A percentile compares a stretch with the other conserved stretches of the same genome.
Evolutionary conservation across 2,888 invertebrate species (phyloP).

Genomic region (Drosophila dives): DNA sequence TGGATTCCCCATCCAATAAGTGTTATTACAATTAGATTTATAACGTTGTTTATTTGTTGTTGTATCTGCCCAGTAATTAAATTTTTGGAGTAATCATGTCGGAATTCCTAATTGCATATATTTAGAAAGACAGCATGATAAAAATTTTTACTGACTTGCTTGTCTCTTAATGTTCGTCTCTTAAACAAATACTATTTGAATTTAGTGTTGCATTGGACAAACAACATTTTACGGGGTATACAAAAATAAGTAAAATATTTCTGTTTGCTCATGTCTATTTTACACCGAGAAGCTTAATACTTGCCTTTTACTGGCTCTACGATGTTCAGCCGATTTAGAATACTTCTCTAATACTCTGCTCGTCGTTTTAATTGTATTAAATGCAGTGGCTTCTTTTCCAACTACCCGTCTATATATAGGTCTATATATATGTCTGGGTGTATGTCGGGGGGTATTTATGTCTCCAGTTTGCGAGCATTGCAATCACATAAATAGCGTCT

Average conservation of each 20-base stretch:
- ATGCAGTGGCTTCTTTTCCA: constrained; percentile 13
- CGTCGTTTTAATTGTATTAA: constrained; percentile 36
- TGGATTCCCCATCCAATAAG: background rate
- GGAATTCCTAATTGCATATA: background rate
- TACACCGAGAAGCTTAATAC: background rate
- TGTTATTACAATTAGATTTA: background rate
- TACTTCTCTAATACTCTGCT: background rate
- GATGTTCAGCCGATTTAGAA: background rate
- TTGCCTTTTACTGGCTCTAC: background rate
- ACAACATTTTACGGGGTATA: background rate
- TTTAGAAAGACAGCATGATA: background rate
- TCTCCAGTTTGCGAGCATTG: constrained; percentile 35
- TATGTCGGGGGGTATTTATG: constrained; percentile 11
- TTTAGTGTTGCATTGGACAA: background rate
- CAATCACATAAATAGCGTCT: constrained; percentile 69
- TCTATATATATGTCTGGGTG: background rate
- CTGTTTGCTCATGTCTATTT: background rate
- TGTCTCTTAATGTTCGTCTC: too few relatives aligned
- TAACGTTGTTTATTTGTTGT: background rate
- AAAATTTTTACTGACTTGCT: background rate
- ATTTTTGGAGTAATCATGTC: background rate
- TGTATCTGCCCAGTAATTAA: background rate
- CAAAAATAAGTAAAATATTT: background rate
- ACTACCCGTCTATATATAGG: background rate
- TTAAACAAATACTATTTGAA: background rate